Evolutionary conservation across 2,797 vertebrate genomes (phyloP).

Genomic region (Acipenser ruthenus): DNA sequence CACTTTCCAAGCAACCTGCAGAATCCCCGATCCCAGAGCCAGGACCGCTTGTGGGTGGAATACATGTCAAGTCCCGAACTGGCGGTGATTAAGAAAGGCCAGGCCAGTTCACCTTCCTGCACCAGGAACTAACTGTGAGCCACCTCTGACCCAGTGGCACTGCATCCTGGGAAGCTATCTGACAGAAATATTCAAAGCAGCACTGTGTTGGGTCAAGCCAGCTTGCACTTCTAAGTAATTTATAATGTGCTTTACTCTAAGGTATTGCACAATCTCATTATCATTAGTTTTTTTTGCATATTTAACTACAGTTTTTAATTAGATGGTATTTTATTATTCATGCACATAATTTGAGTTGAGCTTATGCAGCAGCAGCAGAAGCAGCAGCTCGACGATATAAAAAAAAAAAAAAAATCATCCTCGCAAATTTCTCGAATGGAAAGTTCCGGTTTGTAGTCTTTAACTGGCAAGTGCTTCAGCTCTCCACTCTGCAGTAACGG

Average conservation of each 20-base stretch:
- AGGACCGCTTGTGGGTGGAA: not conserved
- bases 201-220: constrained; percentile 81
- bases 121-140: constrained; percentile 24
- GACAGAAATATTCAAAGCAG: constrained; percentile 59
- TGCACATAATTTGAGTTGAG: constrained; percentile 98
- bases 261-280: constrained; percentile 99
- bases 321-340: constrained; percentile 99
- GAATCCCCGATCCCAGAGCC: not conserved
- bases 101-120: constrained; percentile 22
- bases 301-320: constrained; percentile 99
- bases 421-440: constrained; percentile 50
- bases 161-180: constrained; percentile 24
- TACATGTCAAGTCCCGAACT: not conserved
- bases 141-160: not conserved
- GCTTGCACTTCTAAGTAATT: constrained; percentile 92
- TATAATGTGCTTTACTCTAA: constrained; percentile 90
- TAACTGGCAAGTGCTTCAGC: constrained; percentile 65
- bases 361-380: constrained; percentile 46
- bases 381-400: constrained; percentile 61
- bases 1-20: fast-evolving
- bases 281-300: constrained; percentile 98
- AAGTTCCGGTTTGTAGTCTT: constrained; percentile 63
- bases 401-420: constrained; percentile 47
- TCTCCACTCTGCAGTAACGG: constrained; percentile 69
- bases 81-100: constrained; percentile 3